These are phyloP conservation scores for Drosophila aff. DNA, from an alignment of 1,140 invertebrate genomes.

Conservation along the genomic window DNA sequence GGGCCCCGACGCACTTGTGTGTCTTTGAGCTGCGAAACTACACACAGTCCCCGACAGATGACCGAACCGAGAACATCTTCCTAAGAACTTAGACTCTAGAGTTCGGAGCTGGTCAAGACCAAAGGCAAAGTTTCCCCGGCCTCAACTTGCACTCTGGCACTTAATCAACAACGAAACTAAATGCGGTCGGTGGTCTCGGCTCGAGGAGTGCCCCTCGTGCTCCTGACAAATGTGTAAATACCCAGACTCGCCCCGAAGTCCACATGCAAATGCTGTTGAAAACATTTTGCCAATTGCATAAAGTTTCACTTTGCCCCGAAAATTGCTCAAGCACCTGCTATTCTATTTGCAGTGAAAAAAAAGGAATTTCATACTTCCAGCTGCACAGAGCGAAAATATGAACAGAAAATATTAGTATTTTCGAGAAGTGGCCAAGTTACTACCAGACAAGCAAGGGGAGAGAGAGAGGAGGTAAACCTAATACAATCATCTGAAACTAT, in stretches of 20 bases:
- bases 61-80: constrained; percentile 21
- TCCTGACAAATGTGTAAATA: constrained; percentile 56
- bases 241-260: constrained; percentile 35
- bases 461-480: too few relatives aligned
- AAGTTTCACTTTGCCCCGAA: constrained; percentile 56
- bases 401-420: not conserved
- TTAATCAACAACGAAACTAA: constrained; percentile 67
- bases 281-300: constrained; percentile 59
- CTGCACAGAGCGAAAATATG: not conserved
- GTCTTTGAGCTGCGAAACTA: constrained; percentile 16
- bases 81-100: constrained; percentile 4
- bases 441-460: fast-evolving
- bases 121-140: constrained; percentile 47
- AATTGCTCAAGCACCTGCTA: constrained; percentile 42
- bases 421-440: too few relatives aligned
- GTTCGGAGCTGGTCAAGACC: constrained; percentile 32
- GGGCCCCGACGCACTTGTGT: constrained; percentile 13
- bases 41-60: constrained; percentile 1
- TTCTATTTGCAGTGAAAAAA: constrained; percentile 21
- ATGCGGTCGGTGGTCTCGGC: constrained; percentile 57
- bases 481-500: not conserved
- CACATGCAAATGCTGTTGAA: constrained; percentile 62
- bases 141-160: constrained; percentile 57
- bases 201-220: constrained; percentile 22
- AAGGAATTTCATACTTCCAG: not conserved